Conservation (phyloP, 2,113 vertebrate genomes). For the Macquaria australasica region DNA sequence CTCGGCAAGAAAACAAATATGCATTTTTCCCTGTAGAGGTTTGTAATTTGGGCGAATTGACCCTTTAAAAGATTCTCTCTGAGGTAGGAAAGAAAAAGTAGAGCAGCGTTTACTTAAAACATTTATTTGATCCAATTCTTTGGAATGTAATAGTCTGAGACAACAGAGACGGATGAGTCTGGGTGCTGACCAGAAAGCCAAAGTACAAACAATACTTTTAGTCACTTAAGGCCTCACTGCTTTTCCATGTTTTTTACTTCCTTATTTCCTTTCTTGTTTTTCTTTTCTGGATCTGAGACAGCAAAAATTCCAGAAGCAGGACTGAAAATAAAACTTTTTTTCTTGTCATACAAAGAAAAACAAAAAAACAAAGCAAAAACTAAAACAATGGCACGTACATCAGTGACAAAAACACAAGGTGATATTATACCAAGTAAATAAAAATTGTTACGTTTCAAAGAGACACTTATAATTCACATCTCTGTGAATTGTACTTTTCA, state of each 20-base stretch:
- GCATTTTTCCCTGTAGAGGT: background rate
- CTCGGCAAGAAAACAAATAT: too few species aligned
- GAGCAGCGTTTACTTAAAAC: constrained; percentile 76
- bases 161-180: constrained; percentile 74
- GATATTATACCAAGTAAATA: constrained; percentile 78
- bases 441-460: constrained; percentile 70
- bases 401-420: constrained; percentile 79
- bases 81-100: background rate
- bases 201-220: constrained; percentile 76
- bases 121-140: constrained; percentile 86
- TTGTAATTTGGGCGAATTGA: too few species aligned
- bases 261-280: constrained; percentile 45
- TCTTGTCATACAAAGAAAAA: constrained; percentile 67
- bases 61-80: background rate
- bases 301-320: constrained; percentile 78
- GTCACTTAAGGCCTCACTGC: constrained; percentile 79
- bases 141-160: constrained; percentile 84
- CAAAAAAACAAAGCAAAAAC: constrained; percentile 22
- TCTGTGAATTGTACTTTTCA: constrained; percentile 78
- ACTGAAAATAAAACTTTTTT: constrained; percentile 74
- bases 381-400: constrained; percentile 72
- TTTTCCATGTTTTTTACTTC: constrained; percentile 47
- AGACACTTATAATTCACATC: constrained; percentile 72
- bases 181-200: constrained; percentile 67
- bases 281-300: constrained; percentile 66